Percentiles rank a stretch among this genome's conserved stretches.
These are phyloP conservation scores for Enteromius mattozi DNA, from an alignment of 2,797 vertebrate species.

Conservation along the genomic window DNA sequence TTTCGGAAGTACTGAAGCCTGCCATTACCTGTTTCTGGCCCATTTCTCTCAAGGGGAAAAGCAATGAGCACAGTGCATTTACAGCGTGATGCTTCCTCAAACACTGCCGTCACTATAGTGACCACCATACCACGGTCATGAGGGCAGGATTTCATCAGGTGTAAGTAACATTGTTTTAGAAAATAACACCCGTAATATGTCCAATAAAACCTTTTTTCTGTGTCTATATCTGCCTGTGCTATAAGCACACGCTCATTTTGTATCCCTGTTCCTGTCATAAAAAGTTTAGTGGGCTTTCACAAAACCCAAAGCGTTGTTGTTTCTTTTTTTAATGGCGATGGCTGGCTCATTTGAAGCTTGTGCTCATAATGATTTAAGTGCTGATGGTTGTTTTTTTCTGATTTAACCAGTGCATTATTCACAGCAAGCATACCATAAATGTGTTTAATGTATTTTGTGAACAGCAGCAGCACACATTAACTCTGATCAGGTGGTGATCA, in stretches of 20 bases:
- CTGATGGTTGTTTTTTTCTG: background rate
- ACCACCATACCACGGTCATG: constrained; percentile 58
- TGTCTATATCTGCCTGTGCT: constrained; percentile 56
- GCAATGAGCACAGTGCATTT: constrained; percentile 18
- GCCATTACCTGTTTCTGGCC: constrained; percentile 53
- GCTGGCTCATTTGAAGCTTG: background rate
- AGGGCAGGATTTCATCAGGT: constrained; percentile 60
- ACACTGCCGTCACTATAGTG: constrained; percentile 60
- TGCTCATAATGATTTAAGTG: background rate
- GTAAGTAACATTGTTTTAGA: constrained; percentile 36
- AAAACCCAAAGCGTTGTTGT: background rate
- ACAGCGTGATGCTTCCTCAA: constrained; percentile 47
- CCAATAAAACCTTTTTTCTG: background rate
- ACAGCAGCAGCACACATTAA: background rate
- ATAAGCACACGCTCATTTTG: constrained; percentile 46
- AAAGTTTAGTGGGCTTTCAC: background rate
- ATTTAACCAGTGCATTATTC: background rate
- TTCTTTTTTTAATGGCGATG: background rate
- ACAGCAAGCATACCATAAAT: background rate
- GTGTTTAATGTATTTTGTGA: background rate
- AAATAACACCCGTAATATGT: background rate
- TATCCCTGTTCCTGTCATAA: constrained; percentile 13
- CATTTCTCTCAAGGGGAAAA: constrained; percentile 47
- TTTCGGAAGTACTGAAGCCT: constrained; percentile 26
- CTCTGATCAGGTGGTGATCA: background rate